A percentile compares a stretch with the other conserved stretches of the same genome.
These are phyloP conservation scores for Elegia similella DNA, from an alignment of 2,888 invertebrate genomes.

Conservation along the genomic window DNA sequence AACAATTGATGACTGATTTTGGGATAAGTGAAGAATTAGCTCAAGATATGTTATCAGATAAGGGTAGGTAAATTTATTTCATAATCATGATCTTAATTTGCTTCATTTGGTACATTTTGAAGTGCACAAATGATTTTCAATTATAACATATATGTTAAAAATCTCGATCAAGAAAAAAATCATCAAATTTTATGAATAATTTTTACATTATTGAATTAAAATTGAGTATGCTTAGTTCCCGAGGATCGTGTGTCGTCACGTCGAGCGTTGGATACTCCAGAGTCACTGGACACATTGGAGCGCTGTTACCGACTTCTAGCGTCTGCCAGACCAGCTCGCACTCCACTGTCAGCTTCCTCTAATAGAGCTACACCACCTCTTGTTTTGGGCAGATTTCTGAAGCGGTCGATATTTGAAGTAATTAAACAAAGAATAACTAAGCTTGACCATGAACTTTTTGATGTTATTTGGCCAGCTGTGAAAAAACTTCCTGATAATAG, in stretches of 20 bases:
- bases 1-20: conserved; percentile 84
- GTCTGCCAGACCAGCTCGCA: conserved; percentile 80
- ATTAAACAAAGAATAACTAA: conserved; percentile 89
- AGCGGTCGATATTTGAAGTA: conserved; percentile 86
- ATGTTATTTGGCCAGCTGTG: conserved; percentile 94
- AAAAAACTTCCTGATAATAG: conserved; percentile 86
- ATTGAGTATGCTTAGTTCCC: conserved; percentile 80
- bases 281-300: conserved; percentile 87
- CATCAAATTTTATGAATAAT: background rate
- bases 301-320: conserved; percentile 87
- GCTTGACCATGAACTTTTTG: conserved; percentile 92
- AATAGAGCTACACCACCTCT: conserved; percentile 77
- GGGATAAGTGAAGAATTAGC: conserved; percentile 85
- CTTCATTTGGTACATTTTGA: no score
- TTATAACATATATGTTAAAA: no score
- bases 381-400: conserved; percentile 88
- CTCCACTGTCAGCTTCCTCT: conserved; percentile 82
- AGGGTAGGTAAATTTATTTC: conserved; percentile 82
- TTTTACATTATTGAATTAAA: conserved; percentile 20
- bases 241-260: conserved; percentile 88
- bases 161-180: no score
- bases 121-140: no score
- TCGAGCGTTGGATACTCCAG: conserved; percentile 85
- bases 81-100: background rate
- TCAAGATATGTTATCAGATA: conserved; percentile 87